phyloP scores from a whole-genome alignment of 2,797 vertebrate species.

The Sebastes umbrosus region DNA sequence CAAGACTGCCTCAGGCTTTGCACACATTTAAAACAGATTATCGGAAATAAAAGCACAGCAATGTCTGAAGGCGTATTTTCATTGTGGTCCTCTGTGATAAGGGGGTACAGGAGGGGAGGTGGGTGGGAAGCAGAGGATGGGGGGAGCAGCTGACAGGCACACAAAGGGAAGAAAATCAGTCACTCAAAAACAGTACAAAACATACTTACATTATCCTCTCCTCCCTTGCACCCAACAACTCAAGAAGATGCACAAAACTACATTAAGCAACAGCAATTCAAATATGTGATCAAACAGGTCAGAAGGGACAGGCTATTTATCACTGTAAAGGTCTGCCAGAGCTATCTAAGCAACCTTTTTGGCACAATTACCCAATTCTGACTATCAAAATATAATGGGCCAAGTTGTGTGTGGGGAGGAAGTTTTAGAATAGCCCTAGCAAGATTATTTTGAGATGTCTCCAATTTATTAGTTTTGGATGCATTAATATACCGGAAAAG shows the following conservation, averaged over 20 bases:
- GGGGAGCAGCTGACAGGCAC: not conserved
- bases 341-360: not conserved
- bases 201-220: not conserved
- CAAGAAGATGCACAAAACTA: not conserved
- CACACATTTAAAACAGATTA: conserved; percentile 24
- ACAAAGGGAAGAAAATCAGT: not conserved
- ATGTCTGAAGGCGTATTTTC: conserved; percentile 13
- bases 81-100: conserved; percentile 21
- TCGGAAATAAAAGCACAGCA: conserved; percentile 1
- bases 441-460: not conserved
- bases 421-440: not conserved
- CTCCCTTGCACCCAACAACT: not conserved
- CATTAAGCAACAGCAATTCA: not conserved
- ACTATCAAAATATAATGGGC: not conserved
- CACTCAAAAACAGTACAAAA: not conserved
- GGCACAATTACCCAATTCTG: not conserved
- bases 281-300: not conserved
- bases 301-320: not conserved
- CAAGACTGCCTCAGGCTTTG: not conserved
- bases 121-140: not conserved
- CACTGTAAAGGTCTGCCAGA: not conserved
- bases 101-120: not conserved
- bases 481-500: not conserved
- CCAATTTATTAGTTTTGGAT: not conserved
- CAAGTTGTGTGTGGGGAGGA: too few relatives aligned